Conservation (phyloP, 1,140 invertebrate genomes). For the Leptonema lineaticorne region DNA sequence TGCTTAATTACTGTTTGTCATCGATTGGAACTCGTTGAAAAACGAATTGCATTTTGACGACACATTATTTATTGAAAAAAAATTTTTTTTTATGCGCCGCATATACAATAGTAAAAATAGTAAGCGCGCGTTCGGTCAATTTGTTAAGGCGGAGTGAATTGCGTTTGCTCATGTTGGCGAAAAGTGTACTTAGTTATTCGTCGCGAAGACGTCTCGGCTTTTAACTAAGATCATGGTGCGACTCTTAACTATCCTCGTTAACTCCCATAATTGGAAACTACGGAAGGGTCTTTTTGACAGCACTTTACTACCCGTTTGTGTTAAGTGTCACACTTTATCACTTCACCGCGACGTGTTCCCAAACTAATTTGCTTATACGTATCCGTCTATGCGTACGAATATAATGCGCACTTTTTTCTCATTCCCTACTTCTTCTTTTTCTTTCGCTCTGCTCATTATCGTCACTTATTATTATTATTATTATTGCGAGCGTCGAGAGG, state of each 20-base stretch:
- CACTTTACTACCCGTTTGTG: not conserved
- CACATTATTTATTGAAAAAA: not conserved
- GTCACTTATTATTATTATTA: too few relatives aligned
- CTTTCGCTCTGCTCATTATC: too few relatives aligned
- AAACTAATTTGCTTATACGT: not conserved
- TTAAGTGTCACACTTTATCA: not conserved
- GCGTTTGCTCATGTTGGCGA: too few relatives aligned
- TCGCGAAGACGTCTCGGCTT: constrained; percentile 1
- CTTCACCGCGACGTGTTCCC: not conserved
- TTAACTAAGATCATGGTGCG: constrained; percentile 26
- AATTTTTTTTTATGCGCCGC: not conserved
- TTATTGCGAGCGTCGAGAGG: too few relatives aligned
- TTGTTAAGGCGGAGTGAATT: not conserved
- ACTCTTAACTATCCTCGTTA: constrained; percentile 34
- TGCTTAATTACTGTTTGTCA: too few relatives aligned
- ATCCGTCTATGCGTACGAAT: too few relatives aligned
- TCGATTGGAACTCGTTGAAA: too few relatives aligned
- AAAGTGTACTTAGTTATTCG: not conserved
- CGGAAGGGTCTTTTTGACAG: constrained; percentile 14
- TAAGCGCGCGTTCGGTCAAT: not conserved
- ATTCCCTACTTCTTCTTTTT: too few relatives aligned
- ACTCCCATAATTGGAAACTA: constrained; percentile 24
- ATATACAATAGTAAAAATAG: not conserved
- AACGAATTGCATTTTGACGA: not conserved
- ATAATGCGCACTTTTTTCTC: too few relatives aligned